Conservation (phyloP, 2,797 vertebrate genomes). For the Premnoplex brunnescens region DNA sequence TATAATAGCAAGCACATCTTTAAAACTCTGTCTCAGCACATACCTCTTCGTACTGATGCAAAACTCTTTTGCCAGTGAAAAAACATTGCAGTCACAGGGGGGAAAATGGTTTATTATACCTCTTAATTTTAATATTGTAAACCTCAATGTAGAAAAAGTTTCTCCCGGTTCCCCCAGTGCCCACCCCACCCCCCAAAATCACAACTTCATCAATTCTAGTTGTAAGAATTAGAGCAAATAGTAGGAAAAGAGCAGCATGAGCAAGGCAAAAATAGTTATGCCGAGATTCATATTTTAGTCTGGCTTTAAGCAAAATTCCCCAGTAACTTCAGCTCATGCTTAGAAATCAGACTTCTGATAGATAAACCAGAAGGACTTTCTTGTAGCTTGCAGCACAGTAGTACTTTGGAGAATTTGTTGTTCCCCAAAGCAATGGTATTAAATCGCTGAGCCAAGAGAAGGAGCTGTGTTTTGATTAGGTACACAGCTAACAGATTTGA, state of each 20-base stretch:
- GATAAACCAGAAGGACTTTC: not conserved
- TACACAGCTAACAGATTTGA: not conserved
- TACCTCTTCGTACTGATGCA: not conserved
- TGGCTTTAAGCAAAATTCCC: not conserved
- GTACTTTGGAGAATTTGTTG: not conserved
- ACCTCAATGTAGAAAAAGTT: not conserved
- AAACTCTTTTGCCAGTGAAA: not conserved
- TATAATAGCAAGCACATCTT: not conserved
- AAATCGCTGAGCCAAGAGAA: not conserved
- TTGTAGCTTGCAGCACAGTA: not conserved
- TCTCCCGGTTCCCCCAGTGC: rapidly evolving
- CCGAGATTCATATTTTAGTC: not conserved
- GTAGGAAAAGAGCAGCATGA: not conserved
- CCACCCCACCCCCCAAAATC: not conserved
- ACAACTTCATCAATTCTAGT: not conserved
- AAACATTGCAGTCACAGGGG: not conserved
- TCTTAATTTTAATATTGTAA: not conserved
- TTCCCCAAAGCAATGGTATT: not conserved
- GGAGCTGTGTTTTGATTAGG: not conserved
- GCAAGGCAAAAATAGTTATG: not conserved
- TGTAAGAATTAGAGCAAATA: not conserved
- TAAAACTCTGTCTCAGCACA: not conserved
- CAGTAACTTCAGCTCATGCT: not conserved
- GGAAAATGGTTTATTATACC: not conserved
- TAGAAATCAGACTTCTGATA: not conserved